phyloP scores from a whole-genome alignment of 2,113 vertebrate genomes.

The Todiramphus chloris region DNA sequence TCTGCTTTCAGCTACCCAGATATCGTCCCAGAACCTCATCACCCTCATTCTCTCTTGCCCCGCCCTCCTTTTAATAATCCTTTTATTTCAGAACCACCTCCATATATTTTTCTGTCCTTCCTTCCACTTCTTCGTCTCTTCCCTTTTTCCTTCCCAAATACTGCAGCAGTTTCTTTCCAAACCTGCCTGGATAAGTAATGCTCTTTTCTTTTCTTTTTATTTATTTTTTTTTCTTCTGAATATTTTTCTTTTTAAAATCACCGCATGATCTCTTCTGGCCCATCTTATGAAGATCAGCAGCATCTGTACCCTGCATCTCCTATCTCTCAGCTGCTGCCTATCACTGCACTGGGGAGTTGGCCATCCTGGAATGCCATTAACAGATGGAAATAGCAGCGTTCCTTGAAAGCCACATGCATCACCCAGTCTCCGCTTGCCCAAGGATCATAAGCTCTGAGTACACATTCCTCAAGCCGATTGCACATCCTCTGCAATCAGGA shows the following conservation, averaged over 20 bases:
- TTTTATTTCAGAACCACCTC: not conserved
- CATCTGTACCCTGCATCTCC: conserved; percentile 44
- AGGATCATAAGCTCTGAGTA: conserved; percentile 80
- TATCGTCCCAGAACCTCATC: not conserved
- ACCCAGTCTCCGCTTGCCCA: conserved; percentile 69
- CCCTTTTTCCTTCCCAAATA: conserved; percentile 27
- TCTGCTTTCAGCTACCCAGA: not conserved
- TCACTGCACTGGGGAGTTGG: conserved; percentile 46
- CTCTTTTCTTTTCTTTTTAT: not conserved
- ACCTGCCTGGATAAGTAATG: not conserved
- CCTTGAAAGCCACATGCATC: conserved; percentile 79
- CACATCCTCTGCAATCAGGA: conserved; percentile 74
- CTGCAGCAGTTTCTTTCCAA: conserved; percentile 4
- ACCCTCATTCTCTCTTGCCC: not conserved
- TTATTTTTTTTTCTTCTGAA: not conserved
- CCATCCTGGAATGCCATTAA: conserved; percentile 72
- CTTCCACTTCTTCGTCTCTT: not conserved
- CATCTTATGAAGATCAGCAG: conserved; percentile 66
- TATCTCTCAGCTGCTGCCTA: conserved; percentile 36
- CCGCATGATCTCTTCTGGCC: conserved; percentile 5
- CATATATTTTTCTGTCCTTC: not conserved
- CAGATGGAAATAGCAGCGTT: conserved; percentile 74
- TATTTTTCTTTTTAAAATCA: not conserved
- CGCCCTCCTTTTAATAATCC: not conserved
- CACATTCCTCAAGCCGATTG: conserved; percentile 79